phyloP scores from a whole-genome alignment of 2,797 vertebrate species.

The Rhinichthys osculus region DNA sequence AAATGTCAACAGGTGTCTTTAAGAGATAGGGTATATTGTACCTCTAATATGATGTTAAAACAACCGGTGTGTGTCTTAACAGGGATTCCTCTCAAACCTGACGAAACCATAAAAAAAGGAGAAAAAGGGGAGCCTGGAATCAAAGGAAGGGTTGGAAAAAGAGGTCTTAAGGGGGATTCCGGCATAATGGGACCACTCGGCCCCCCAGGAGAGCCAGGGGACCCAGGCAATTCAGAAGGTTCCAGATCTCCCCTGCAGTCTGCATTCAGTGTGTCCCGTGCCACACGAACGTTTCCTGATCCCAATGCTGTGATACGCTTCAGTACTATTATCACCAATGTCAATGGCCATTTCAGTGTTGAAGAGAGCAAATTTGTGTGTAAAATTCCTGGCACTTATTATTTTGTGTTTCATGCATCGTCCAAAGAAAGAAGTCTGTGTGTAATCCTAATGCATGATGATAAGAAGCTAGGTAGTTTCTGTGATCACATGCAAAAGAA shows the following conservation, averaged over 20 bases:
- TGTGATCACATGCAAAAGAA: slow-evolving; percentile 77
- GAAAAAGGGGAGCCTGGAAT: slow-evolving; percentile 70
- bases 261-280: slow-evolving; percentile 79
- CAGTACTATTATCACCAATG: slow-evolving; percentile 72
- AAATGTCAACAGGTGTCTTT: neutral
- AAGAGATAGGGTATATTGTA: neutral
- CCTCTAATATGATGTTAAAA: neutral
- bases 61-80: slow-evolving; percentile 31
- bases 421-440: slow-evolving; percentile 77
- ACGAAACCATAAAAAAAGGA: slow-evolving; percentile 69
- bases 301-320: slow-evolving; percentile 72
- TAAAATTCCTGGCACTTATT: slow-evolving; percentile 79
- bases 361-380: slow-evolving; percentile 80
- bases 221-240: slow-evolving; percentile 65
- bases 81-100: slow-evolving; percentile 71
- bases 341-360: slow-evolving; percentile 70
- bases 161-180: slow-evolving; percentile 66
- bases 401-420: slow-evolving; percentile 78
- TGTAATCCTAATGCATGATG: slow-evolving; percentile 59
- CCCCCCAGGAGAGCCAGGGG: slow-evolving; percentile 58
- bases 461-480: slow-evolving; percentile 70
- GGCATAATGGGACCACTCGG: slow-evolving; percentile 71
- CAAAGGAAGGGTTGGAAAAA: slow-evolving; percentile 76
- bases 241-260: slow-evolving; percentile 74
- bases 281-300: slow-evolving; percentile 57